These are phyloP conservation scores for Rhadina sibilatrix DNA, from an alignment of 2,113 vertebrate species.

Conservation along the genomic window DNA sequence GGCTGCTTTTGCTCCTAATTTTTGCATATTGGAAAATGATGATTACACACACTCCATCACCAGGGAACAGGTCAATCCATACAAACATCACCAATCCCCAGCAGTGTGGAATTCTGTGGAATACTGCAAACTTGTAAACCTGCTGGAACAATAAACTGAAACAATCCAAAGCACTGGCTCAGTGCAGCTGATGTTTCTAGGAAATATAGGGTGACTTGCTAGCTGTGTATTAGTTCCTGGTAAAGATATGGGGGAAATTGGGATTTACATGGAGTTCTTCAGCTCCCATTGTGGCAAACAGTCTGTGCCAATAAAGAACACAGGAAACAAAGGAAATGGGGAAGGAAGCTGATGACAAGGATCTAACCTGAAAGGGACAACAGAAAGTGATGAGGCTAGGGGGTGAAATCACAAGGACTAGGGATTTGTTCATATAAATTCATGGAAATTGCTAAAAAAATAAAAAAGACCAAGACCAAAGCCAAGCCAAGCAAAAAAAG, in stretches of 20 bases:
- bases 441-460: neutral
- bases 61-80: accelerated
- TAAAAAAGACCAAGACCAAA: neutral
- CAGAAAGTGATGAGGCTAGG: neutral
- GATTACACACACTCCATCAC: neutral
- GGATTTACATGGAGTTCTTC: neutral
- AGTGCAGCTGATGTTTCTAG: neutral
- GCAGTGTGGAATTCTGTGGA: neutral
- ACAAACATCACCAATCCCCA: neutral
- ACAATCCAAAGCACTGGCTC: neutral
- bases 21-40: neutral
- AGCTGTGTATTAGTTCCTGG: neutral
- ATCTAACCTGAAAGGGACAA: neutral
- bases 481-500: neutral
- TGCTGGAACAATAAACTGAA: neutral
- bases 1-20: neutral
- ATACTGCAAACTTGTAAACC: neutral
- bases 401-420: neutral
- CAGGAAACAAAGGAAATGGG: neutral
- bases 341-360: neutral
- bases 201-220: neutral
- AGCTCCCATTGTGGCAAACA: neutral
- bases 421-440: neutral
- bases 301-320: neutral
- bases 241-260: neutral